Conservation (phyloP, 2,113 vertebrate species). For the Dasyprocta punctata region DNA sequence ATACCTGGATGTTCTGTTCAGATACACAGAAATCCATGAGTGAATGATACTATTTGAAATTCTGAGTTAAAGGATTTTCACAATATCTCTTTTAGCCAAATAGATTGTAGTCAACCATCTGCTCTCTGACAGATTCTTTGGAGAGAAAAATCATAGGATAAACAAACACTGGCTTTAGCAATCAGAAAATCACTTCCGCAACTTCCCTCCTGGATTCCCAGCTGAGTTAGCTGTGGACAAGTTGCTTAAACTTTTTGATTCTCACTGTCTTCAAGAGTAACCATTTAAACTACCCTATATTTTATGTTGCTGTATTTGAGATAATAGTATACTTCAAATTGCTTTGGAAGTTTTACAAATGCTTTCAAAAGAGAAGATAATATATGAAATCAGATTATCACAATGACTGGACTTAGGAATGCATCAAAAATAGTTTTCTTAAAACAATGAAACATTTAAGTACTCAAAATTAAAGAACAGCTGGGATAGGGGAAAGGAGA, state of each 20-base stretch:
- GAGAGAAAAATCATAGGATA: neutral
- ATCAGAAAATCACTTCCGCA: neutral
- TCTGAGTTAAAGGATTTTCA: slow-evolving; percentile 3
- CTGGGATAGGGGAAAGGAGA: no score
- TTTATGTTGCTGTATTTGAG: neutral
- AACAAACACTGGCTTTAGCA: neutral
- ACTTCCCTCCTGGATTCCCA: neutral
- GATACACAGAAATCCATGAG: neutral
- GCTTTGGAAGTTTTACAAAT: neutral
- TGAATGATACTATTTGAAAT: neutral
- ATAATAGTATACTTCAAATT: neutral
- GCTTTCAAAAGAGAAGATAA: slow-evolving; percentile 21
- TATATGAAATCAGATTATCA: neutral
- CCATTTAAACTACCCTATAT: neutral
- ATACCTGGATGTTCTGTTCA: neutral
- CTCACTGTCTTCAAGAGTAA: neutral
- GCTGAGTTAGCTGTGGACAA: neutral
- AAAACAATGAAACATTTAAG: neutral
- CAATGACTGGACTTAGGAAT: neutral
- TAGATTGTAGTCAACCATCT: neutral
- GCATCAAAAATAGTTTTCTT: slow-evolving; percentile 32
- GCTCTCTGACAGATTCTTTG: slow-evolving; percentile 29
- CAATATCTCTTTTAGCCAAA: neutral
- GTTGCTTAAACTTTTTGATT: neutral
- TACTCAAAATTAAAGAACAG: no score